A percentile compares a stretch with the other conserved stretches of the same genome.
Conservation (phyloP, 2,888 invertebrate genomes). For the Agonopterix subpropinquella region DNA sequence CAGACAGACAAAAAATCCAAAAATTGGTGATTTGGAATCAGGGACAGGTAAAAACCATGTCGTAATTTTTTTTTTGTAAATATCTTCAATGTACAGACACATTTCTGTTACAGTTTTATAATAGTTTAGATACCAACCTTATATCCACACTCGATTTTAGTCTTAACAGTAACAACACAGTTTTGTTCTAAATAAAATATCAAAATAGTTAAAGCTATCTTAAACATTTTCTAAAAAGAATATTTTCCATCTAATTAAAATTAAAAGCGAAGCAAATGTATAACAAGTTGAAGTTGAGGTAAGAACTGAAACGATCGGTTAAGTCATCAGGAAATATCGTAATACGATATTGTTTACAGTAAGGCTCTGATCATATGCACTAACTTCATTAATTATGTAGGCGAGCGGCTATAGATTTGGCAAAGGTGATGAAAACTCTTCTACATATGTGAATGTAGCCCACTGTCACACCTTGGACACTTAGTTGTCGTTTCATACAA, state of each 20-base stretch:
- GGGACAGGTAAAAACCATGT: too few species aligned
- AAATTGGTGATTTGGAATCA: too few species aligned
- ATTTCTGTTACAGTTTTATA: too few species aligned
- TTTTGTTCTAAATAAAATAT: not conserved
- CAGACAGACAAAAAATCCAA: too few species aligned
- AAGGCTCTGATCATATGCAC: conserved; percentile 2
- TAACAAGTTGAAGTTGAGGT: not conserved
- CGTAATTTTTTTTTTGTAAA: too few species aligned
- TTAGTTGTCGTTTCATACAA: too few species aligned
- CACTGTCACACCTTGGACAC: too few species aligned
- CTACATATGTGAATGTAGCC: too few species aligned
- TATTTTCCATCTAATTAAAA: too few species aligned
- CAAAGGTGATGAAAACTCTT: not conserved
- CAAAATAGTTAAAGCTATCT: not conserved
- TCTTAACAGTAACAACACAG: not conserved
- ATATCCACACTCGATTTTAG: conserved; percentile 53
- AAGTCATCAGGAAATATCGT: conserved; percentile 1
- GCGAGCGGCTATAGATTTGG: not conserved
- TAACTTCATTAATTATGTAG: not conserved
- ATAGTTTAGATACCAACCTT: conserved; percentile 54
- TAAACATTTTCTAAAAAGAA: not conserved
- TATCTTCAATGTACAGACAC: too few species aligned
- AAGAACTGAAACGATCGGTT: not conserved
- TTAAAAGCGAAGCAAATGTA: not conserved
- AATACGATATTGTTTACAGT: conserved; percentile 9